Percentiles rank a stretch among this genome's conserved stretches.
phyloP scores from a whole-genome alignment of 1,140 invertebrate species.

The Nephotettix cincticeps region DNA sequence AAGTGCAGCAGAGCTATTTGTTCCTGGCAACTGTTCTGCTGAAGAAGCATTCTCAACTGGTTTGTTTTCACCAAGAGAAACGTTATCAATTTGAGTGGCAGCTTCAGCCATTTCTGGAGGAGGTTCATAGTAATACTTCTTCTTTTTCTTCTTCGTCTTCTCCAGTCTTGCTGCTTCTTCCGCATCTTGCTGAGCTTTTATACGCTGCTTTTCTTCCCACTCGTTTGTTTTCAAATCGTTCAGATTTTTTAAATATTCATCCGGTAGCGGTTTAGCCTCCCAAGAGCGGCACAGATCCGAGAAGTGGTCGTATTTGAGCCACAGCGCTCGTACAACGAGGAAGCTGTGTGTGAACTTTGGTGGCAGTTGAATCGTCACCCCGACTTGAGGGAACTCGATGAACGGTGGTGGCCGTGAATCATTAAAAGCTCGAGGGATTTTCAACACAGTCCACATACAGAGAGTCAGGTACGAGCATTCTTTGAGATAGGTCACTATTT shows the following conservation, averaged over 20 bases:
- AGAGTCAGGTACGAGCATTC: conserved; percentile 50
- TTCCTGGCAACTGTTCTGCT: not conserved
- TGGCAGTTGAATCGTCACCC: conserved; percentile 58
- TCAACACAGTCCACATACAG: conserved; percentile 53
- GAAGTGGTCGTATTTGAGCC: conserved; percentile 61
- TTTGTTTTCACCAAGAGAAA: not conserved
- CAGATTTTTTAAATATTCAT: conserved; percentile 18
- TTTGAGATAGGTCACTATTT: conserved; percentile 51
- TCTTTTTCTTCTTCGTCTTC: conserved; percentile 43
- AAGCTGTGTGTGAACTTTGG: conserved; percentile 53
- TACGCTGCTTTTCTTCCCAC: conserved; percentile 38
- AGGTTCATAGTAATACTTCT: conserved; percentile 45
- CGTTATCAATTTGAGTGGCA: conserved; percentile 29
- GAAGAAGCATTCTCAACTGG: too few species aligned
- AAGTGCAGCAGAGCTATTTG: too few species aligned
- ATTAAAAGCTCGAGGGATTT: conserved; percentile 43
- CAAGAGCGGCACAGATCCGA: conserved; percentile 49
- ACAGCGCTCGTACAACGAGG: conserved; percentile 57
- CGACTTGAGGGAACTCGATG: conserved; percentile 56
- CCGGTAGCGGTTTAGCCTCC: conserved; percentile 9
- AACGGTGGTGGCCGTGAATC: conserved; percentile 47
- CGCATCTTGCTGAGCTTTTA: conserved; percentile 24
- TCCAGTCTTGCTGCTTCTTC: conserved; percentile 41
- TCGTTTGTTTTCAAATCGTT: conserved; percentile 35
- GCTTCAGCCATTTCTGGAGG: conserved; percentile 48